These are phyloP conservation scores for Philotrypesis tridentata DNA, from an alignment of 1,140 invertebrate genomes.

Conservation along the genomic window DNA sequence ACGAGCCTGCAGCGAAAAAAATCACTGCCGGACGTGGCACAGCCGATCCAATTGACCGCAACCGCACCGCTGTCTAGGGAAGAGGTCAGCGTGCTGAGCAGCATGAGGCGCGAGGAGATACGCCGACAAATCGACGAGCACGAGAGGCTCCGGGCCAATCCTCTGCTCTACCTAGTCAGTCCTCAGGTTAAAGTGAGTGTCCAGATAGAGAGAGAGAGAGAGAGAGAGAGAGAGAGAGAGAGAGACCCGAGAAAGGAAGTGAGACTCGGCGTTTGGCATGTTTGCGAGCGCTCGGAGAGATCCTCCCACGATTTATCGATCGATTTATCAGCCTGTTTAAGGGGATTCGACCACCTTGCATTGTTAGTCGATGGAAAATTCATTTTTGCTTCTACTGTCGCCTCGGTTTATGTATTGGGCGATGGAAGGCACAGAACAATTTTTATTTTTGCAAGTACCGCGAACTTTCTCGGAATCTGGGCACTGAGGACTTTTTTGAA, in stretches of 20 bases:
- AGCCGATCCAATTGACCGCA: conserved; percentile 79
- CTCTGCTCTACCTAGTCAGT: conserved; percentile 95
- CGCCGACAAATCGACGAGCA: conserved; percentile 92
- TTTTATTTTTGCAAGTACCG: too few relatives aligned
- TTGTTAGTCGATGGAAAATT: too few relatives aligned
- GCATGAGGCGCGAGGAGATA: conserved; percentile 93
- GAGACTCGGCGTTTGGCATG: background rate
- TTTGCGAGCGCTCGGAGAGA: background rate
- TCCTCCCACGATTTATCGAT: too few relatives aligned
- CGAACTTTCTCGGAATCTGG: too few relatives aligned
- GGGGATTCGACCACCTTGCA: too few relatives aligned
- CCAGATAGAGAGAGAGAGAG: background rate
- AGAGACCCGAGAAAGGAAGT: background rate
- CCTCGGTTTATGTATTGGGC: too few relatives aligned
- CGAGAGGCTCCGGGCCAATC: conserved; percentile 93
- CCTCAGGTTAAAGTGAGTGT: conserved; percentile 94
- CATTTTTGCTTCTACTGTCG: too few relatives aligned
- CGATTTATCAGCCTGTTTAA: too few relatives aligned
- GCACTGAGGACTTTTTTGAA: too few relatives aligned
- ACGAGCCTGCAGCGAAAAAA: conserved; percentile 90
- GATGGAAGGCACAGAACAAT: too few relatives aligned
- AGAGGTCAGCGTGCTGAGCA: conserved; percentile 94
- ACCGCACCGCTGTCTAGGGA: conserved; percentile 91
- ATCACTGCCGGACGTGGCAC: conserved; percentile 94
- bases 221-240: background rate